Percentiles rank a stretch among this genome's conserved stretches.
These are phyloP conservation scores for Porites divaricata DNA, from an alignment of 92 coral and sea anemone species.

Conservation along the genomic window DNA sequence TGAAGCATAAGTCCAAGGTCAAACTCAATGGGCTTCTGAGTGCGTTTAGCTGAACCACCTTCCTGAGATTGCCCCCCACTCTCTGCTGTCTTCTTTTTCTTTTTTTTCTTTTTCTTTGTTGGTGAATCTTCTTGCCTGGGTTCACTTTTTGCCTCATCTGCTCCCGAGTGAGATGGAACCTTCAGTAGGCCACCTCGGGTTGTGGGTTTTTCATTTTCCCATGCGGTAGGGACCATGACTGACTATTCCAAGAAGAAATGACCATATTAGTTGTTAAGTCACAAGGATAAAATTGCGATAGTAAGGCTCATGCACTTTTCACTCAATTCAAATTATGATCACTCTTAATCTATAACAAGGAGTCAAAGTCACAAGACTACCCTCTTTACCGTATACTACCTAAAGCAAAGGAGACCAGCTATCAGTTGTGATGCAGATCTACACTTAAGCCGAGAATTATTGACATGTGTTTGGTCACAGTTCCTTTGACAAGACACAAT, in stretches of 20 bases:
- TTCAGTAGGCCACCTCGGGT: slow-evolving; percentile 17
- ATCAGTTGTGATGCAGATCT: no score
- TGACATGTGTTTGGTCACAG: no score
- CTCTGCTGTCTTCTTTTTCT: slow-evolving; percentile 71
- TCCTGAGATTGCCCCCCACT: slow-evolving; percentile 26
- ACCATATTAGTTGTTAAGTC: no score
- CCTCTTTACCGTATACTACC: no score
- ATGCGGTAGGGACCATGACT: slow-evolving; percentile 15
- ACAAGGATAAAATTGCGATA: no score
- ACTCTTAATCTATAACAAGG: no score
- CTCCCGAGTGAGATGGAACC: slow-evolving; percentile 33
- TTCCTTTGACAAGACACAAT: no score
- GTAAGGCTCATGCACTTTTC: no score
- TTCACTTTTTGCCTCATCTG: slow-evolving; percentile 11
- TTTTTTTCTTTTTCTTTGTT: slow-evolving; percentile 65
- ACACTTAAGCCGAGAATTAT: no score
- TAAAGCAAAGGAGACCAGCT: no score
- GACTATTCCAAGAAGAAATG: background rate
- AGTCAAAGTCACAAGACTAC: no score
- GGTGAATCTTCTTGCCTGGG: slow-evolving; percentile 18
- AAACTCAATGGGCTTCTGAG: slow-evolving; percentile 78
- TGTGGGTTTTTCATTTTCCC: slow-evolving; percentile 14
- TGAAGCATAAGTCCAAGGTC: slow-evolving; percentile 68
- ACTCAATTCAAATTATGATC: no score
- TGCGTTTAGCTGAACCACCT: slow-evolving; percentile 63